phyloP scores from a whole-genome alignment of 2,888 invertebrate genomes.

The Hyles lineata region DNA sequence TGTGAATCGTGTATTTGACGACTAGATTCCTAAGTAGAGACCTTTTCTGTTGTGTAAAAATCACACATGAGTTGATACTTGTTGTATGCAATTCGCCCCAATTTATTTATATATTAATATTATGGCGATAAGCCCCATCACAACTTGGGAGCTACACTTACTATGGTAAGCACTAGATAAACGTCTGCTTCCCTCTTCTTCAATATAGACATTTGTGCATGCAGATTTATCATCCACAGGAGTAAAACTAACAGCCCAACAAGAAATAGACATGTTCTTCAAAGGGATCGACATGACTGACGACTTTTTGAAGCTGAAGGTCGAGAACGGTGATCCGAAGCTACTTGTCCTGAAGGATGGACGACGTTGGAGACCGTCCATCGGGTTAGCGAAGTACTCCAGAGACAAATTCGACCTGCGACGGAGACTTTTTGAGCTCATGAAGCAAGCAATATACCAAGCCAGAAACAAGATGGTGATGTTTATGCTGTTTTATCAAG shows the following conservation, averaged over 20 bases:
- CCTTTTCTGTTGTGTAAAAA: too few species aligned
- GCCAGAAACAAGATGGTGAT: conserved; percentile 57
- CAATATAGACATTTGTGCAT: neutral
- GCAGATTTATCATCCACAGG: conserved; percentile 31
- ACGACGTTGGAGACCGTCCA: conserved; percentile 48
- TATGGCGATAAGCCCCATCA: too few species aligned
- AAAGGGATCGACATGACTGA: conserved; percentile 56
- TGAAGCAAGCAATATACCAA: conserved; percentile 66
- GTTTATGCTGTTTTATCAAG: too few species aligned
- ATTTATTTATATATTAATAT: too few species aligned
- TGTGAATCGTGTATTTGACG: too few species aligned
- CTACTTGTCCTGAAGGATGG: conserved; percentile 40
- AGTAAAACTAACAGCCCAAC: conserved; percentile 38
- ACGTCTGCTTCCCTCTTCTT: neutral
- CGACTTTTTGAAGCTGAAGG: conserved; percentile 53
- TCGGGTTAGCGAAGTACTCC: accelerated
- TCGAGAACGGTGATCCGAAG: conserved; percentile 48
- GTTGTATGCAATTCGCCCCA: too few species aligned
- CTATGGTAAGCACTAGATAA: too few species aligned
- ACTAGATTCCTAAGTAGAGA: too few species aligned
- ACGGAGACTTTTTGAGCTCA: conserved; percentile 56
- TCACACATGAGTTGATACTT: too few species aligned
- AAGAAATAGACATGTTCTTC: conserved; percentile 50
- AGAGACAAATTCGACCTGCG: conserved; percentile 47
- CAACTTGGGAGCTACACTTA: too few species aligned